phyloP scores from a whole-genome alignment of 2,888 invertebrate genomes.

The Eupithecia insigniata region DNA sequence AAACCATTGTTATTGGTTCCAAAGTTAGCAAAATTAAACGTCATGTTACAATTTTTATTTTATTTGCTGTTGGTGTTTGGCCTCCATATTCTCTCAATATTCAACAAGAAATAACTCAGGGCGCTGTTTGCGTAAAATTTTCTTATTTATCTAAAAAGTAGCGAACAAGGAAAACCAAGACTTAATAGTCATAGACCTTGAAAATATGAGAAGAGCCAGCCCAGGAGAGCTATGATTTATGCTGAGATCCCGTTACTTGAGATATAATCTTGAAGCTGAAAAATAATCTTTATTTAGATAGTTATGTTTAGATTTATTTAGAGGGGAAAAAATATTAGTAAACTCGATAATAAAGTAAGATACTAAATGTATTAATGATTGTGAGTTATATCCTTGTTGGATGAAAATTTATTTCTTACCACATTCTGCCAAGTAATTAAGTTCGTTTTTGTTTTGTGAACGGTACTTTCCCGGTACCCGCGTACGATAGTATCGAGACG shows the following conservation, averaged over 20 bases:
- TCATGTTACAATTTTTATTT: neutral
- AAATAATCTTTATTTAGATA: constrained; percentile 61
- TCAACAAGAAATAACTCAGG: constrained; percentile 38
- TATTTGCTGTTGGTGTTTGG: neutral
- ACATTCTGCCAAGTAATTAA: neutral
- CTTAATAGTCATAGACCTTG: constrained; percentile 71
- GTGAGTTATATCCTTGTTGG: neutral
- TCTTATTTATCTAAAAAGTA: constrained; percentile 55
- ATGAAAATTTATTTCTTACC: neutral
- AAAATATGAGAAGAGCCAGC: constrained; percentile 65
- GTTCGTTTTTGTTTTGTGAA: no score
- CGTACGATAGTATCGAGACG: no score
- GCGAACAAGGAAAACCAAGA: constrained; percentile 60
- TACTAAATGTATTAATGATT: neutral
- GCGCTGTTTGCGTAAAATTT: constrained; percentile 15
- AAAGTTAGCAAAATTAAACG: neutral
- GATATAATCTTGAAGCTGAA: constrained; percentile 70
- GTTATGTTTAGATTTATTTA: constrained; percentile 36
- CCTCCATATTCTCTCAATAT: constrained; percentile 27
- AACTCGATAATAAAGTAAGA: neutral
- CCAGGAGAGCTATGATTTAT: constrained; percentile 75
- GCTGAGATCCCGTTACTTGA: constrained; percentile 70
- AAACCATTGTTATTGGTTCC: no score
- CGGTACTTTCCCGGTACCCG: no score
- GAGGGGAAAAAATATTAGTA: neutral